phyloP scores from a whole-genome alignment of 2,113 vertebrate genomes.

The Bujurquina vittata region DNA sequence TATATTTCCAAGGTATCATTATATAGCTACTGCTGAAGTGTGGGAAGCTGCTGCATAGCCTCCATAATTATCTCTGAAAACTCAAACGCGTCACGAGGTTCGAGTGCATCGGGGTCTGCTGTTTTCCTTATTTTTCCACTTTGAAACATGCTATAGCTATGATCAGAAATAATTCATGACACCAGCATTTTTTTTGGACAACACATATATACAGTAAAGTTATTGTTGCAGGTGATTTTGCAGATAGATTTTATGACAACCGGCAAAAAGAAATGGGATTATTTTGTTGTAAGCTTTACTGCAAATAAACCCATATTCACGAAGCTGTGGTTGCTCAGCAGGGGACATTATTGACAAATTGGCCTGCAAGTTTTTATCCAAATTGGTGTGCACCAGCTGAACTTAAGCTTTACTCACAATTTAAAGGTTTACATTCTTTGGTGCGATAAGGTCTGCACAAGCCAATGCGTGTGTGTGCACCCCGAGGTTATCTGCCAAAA shows the following conservation, averaged over 20 bases:
- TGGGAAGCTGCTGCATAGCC: slow-evolving; percentile 92
- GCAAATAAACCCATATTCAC: background rate
- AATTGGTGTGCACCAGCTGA: background rate
- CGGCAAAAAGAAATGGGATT: background rate
- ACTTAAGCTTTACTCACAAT: background rate
- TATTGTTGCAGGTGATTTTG: background rate
- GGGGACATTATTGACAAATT: background rate
- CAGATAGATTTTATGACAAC: too few species aligned
- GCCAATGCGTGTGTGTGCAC: background rate
- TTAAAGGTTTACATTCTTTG: slow-evolving; percentile 8
- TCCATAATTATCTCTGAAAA: slow-evolving; percentile 89
- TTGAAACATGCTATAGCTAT: slow-evolving; percentile 50
- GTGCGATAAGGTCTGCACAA: background rate
- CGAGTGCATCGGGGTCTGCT: slow-evolving; percentile 50
- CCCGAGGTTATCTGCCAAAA: slow-evolving; percentile 38
- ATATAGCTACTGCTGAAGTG: slow-evolving; percentile 91
- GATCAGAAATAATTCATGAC: slow-evolving; percentile 56
- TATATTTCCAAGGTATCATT: slow-evolving; percentile 86
- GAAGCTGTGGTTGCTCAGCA: background rate
- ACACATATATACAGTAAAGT: background rate
- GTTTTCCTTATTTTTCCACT: slow-evolving; percentile 61
- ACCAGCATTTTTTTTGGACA: background rate
- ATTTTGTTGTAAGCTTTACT: background rate
- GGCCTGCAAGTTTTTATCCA: background rate
- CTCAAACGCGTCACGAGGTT: slow-evolving; percentile 62